A percentile compares a stretch with the other conserved stretches of the same genome.
These are phyloP conservation scores for Acipenser oxyrinchus DNA, from an alignment of 2,797 vertebrate genomes.

Conservation along the genomic window DNA sequence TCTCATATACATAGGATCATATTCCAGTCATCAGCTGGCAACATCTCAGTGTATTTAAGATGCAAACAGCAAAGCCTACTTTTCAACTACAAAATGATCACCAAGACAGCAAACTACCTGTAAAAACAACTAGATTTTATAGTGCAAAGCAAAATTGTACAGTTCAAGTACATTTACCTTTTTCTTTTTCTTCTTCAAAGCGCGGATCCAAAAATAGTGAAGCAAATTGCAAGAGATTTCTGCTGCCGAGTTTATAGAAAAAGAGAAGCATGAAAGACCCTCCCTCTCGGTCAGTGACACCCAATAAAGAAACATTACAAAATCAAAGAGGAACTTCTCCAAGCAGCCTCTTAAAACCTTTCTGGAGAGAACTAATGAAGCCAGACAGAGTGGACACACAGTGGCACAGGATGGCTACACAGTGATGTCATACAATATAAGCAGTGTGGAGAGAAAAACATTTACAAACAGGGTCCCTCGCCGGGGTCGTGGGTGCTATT, in stretches of 20 bases:
- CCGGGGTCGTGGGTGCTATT: no score
- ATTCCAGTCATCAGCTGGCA: no score
- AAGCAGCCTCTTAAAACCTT: no score
- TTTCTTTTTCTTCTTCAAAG: constrained; percentile 13
- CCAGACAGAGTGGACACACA: no score
- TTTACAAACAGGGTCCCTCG: no score
- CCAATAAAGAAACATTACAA: constrained; percentile 39
- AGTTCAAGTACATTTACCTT: constrained; percentile 21
- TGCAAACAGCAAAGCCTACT: neutral
- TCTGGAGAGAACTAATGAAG: no score
- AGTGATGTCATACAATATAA: no score
- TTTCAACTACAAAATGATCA: neutral
- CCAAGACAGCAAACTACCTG: constrained; percentile 17
- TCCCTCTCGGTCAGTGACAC: constrained; percentile 36
- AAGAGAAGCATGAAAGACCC: constrained; percentile 53
- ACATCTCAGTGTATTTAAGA: no score
- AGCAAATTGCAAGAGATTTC: constrained; percentile 34
- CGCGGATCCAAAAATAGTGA: constrained; percentile 15
- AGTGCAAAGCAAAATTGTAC: constrained; percentile 3
- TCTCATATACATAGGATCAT: no score
- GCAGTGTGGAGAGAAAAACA: no score
- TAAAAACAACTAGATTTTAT: constrained; percentile 18
- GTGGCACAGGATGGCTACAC: no score
- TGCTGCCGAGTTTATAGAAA: constrained; percentile 38
- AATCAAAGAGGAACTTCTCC: neutral